Base-by-base conservation (phyloP, 1,140 invertebrate genomes). In the Pseudomyrmex pallidus region DNA sequence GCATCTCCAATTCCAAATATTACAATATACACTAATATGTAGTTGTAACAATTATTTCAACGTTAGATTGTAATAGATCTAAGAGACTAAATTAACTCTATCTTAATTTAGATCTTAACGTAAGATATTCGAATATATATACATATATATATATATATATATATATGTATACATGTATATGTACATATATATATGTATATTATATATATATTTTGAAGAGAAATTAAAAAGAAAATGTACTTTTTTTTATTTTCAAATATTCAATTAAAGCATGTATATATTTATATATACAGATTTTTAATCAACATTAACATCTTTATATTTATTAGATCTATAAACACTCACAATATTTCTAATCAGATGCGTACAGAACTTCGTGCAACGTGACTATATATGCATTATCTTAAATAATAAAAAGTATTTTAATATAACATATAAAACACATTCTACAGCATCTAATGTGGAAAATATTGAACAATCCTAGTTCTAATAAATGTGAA, bases 1-100 rank as follows among this genome's bases (percentile, higher is more conserved):
- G 56, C 66, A 80, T 80, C 66, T 72, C 4, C 4, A 12, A 48
- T 2, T 68, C 56, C 12, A 68, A 61, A 20, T 72, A 50, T 70
- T 20, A 10, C 8, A 48, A 56, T 22, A 22, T 25, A 4, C 13
- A 61, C 25, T 62, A 9, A 61, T 52, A 35, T 35, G 0, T 57
- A 66, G 0, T 15, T 22, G 4, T 66, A 50, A 57, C 20, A 20
- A 70, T 70, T 35, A n/a, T 17, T 15, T 70, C 22, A 46, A 44
- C 54, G 4, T 68, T 20, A 20, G 4, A 56, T 7, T 48, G 48
- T 68, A 15, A 57, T 2, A 72, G 1, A 22, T 12, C 9, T 35
- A 35, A 46, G 1, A 66, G 13, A 35, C 2, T 13, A 76, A 76
- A 63, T 74, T 46, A 62, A 78, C 52, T 57, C 52, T 57, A 56